phyloP scores from a whole-genome alignment of 2,888 invertebrate genomes.

The Hedychridium roseum region DNA sequence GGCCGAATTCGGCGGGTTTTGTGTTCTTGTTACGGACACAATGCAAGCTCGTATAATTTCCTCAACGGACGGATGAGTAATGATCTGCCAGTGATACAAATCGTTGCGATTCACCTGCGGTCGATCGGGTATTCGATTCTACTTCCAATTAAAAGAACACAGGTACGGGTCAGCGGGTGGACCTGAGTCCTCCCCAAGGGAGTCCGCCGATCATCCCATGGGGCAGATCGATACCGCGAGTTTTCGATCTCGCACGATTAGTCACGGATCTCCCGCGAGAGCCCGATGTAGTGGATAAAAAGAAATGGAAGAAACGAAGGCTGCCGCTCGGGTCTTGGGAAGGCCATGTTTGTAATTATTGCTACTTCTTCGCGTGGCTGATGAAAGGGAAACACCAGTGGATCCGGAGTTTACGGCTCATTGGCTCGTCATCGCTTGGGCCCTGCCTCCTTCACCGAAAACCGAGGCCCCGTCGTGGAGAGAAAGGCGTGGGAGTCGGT shows the following conservation, averaged over 20 bases:
- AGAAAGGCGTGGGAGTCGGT: conserved; percentile 48
- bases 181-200: conserved; percentile 37
- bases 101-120: conserved; percentile 60
- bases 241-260: conserved; percentile 45
- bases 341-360: no score
- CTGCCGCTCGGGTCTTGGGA: conserved; percentile 14
- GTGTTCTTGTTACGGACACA: conserved; percentile 27
- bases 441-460: no score
- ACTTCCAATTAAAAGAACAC: conserved; percentile 61
- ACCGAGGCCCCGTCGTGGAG: conserved; percentile 9
- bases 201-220: conserved; percentile 36
- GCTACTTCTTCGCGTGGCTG: no score
- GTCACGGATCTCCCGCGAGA: conserved; percentile 26
- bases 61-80: conserved; percentile 52
- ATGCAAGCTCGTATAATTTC: conserved; percentile 49
- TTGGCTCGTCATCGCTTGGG: no score
- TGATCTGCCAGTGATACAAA: conserved; percentile 60
- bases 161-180: conserved; percentile 56
- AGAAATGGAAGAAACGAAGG: conserved; percentile 4
- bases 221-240: conserved; percentile 38
- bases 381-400: no score
- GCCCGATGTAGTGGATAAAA: not conserved
- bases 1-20: not conserved
- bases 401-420: conserved; percentile 3
- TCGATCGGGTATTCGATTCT: conserved; percentile 55